phyloP scores from a whole-genome alignment of 2,797 vertebrate genomes.

The Gadopsis bispinosus region DNA sequence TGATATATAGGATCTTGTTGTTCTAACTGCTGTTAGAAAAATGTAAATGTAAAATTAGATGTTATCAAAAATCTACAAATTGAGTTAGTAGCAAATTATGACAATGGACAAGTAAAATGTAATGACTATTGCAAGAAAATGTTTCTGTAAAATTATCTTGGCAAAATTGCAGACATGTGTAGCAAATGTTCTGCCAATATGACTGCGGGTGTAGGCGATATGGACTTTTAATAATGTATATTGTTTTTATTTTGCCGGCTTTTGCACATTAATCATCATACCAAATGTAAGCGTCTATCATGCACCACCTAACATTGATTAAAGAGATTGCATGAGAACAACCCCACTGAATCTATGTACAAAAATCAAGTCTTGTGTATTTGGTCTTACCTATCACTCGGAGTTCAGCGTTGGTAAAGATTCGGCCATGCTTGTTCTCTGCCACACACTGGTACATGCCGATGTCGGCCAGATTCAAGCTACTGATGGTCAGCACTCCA shows the following conservation, averaged over 20 bases:
- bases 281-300: conserved; percentile 2
- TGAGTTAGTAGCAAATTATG: not conserved
- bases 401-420: conserved; percentile 92
- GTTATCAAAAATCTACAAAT: not conserved
- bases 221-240: conserved; percentile 27
- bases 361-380: not conserved
- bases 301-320: not conserved
- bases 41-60: not conserved
- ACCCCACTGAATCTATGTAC: not conserved
- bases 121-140: not conserved
- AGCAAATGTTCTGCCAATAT: conserved; percentile 38
- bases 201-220: conserved; percentile 16
- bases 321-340: not conserved
- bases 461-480: conserved; percentile 89
- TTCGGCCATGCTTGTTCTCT: conserved; percentile 91
- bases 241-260: conserved; percentile 6
- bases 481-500: conserved; percentile 89
- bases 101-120: not conserved
- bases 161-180: conserved; percentile 12
- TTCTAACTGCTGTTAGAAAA: not conserved
- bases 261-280: not conserved
- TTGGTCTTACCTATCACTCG: conserved; percentile 88
- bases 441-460: conserved; percentile 98
- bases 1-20: no score
- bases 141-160: not conserved